Percentiles rank a stretch among this genome's conserved stretches.
phyloP scores from a whole-genome alignment of 2,888 invertebrate species.

The Heliconius cydno region DNA sequence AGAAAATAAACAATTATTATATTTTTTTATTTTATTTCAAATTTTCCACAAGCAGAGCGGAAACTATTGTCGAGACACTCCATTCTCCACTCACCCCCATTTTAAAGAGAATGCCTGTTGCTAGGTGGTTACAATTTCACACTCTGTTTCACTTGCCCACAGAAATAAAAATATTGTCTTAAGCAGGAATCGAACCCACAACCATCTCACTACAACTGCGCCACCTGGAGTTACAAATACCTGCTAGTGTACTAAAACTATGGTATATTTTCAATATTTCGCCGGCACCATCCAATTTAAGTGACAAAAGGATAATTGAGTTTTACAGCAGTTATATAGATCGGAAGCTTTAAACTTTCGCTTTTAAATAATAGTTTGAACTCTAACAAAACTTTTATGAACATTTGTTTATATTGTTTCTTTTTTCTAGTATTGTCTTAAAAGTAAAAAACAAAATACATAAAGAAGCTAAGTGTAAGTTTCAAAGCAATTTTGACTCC shows the following conservation, averaged over 20 bases:
- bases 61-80: too few relatives aligned
- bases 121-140: too few relatives aligned
- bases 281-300: constrained; percentile 12
- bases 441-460: background rate
- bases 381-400: background rate
- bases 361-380: constrained; percentile 9
- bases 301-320: constrained; percentile 18
- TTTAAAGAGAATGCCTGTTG: too few relatives aligned
- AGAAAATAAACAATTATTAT: too few relatives aligned
- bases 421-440: background rate
- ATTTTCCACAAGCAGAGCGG: too few relatives aligned
- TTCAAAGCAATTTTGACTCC: too few relatives aligned
- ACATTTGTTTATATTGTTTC: background rate
- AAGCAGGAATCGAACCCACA: background rate
- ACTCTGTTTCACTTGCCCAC: too few relatives aligned
- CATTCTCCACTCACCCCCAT: too few relatives aligned
- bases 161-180: too few relatives aligned
- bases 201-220: background rate
- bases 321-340: constrained; percentile 8
- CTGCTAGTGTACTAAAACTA: background rate
- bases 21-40: too few relatives aligned
- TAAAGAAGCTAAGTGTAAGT: background rate
- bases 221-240: background rate
- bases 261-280: constrained; percentile 5
- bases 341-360: constrained; percentile 22